These are phyloP conservation scores for Chelonus formosanus DNA, from an alignment of 2,888 invertebrate species.

Conservation along the genomic window DNA sequence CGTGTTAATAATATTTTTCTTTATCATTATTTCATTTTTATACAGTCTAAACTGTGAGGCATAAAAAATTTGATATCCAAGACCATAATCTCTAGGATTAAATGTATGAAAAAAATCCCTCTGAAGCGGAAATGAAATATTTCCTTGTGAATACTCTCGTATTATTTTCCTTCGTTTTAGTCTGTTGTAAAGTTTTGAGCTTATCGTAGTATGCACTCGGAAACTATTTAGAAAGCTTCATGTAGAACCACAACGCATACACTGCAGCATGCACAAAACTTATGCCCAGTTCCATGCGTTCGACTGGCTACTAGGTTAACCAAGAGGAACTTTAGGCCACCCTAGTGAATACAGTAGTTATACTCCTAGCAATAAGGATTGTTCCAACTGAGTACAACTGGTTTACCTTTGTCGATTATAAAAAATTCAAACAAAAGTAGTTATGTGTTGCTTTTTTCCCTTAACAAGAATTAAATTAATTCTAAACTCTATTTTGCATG, in stretches of 20 bases:
- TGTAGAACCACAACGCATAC: not conserved
- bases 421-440: too few species aligned
- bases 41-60: not conserved
- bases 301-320: conserved; percentile 22
- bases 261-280: conserved; percentile 23
- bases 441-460: too few species aligned
- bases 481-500: too few species aligned
- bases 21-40: too few species aligned
- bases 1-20: too few species aligned
- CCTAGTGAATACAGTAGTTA: conserved; percentile 7
- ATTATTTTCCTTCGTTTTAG: conserved; percentile 8
- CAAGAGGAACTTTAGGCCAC: conserved; percentile 25
- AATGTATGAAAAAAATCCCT: not conserved
- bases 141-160: conserved; percentile 9
- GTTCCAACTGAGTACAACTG: conserved; percentile 2
- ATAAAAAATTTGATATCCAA: not conserved
- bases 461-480: too few species aligned
- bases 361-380: conserved; percentile 7
- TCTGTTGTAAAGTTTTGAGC: conserved; percentile 7
- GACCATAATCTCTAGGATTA: not conserved
- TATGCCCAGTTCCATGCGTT: not conserved
- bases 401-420: not conserved
- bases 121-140: conserved; percentile 17
- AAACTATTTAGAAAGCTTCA: conserved; percentile 16
- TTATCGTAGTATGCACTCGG: conserved; percentile 12